Evolutionary conservation across 2,888 invertebrate species (phyloP).

Genomic region (Silvanus unidentatus): DNA sequence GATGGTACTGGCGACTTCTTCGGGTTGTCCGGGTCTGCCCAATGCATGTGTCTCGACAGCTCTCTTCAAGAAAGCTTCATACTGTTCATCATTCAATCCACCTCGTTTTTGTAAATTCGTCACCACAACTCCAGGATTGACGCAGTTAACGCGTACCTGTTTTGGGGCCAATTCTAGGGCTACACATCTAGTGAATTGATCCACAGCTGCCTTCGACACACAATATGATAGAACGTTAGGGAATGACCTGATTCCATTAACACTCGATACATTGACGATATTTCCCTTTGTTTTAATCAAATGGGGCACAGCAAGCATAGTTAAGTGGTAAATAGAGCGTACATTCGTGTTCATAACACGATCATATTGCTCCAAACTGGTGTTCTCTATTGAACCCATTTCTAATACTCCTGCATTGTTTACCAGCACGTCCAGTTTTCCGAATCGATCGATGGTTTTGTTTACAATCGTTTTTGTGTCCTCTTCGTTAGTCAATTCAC

Average conservation of each 20-base stretch:
- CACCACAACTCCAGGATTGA: constrained; percentile 88
- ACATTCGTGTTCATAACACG: constrained; percentile 85
- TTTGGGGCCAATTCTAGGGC: constrained; percentile 81
- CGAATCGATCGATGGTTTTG: constrained; percentile 67
- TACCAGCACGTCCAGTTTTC: constrained; percentile 74
- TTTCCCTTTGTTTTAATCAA: constrained; percentile 78
- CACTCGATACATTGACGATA: constrained; percentile 93
- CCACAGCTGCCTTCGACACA: constrained; percentile 89
- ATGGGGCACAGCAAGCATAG: constrained; percentile 82
- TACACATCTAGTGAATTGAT: constrained; percentile 89
- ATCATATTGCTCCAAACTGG: constrained; percentile 82
- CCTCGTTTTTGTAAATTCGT: constrained; percentile 84
- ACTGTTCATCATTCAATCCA: constrained; percentile 77
- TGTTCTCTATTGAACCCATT: constrained; percentile 76
- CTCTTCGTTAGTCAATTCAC: constrained; percentile 67
- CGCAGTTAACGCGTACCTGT: constrained; percentile 82
- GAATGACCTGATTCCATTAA: constrained; percentile 86
- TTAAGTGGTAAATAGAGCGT: constrained; percentile 73
- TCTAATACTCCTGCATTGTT: constrained; percentile 73
- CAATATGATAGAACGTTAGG: constrained; percentile 86
- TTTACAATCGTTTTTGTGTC: constrained; percentile 68
- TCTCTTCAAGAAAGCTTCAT: constrained; percentile 77
- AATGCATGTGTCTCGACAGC: constrained; percentile 86
- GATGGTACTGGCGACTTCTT: constrained; percentile 86
- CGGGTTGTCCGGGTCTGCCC: constrained; percentile 74